Percentiles rank a stretch among this genome's conserved stretches.
Evolutionary conservation across 2,888 invertebrate genomes (phyloP).

Genomic region (Volucella zonaria): DNA sequence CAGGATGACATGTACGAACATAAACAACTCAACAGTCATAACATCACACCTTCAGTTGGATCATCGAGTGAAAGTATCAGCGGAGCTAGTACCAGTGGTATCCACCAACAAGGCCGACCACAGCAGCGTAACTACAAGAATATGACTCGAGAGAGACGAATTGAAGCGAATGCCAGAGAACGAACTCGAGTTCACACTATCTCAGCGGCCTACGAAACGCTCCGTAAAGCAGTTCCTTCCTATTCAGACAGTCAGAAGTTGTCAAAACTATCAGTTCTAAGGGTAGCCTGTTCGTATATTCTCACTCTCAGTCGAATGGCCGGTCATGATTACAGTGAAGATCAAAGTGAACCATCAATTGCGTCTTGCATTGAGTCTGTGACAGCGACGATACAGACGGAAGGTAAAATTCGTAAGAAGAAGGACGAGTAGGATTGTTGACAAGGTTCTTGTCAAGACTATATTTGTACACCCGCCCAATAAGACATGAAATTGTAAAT

Average conservation of each 20-base stretch:
- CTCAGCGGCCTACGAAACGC: conserved; percentile 96
- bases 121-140: conserved; percentile 96
- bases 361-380: conserved; percentile 92
- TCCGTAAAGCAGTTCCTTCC: conserved; percentile 92
- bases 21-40: conserved; percentile 60
- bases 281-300: conserved; percentile 97
- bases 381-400: conserved; percentile 95
- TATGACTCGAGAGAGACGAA: conserved; percentile 95
- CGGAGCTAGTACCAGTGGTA: conserved; percentile 63
- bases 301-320: conserved; percentile 91
- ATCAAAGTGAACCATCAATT: conserved; percentile 85
- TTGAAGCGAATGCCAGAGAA: conserved; percentile 97
- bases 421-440: conserved; percentile 86
- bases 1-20: conserved; percentile 62
- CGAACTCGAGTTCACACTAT: conserved; percentile 97
- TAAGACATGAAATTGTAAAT: conserved; percentile 32
- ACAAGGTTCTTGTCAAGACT: background rate
- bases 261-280: conserved; percentile 94
- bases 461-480: conserved; percentile 53
- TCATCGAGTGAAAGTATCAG: conserved; percentile 74
- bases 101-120: conserved; percentile 79
- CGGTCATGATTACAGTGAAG: conserved; percentile 87
- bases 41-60: conserved; percentile 65
- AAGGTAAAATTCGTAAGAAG: conserved; percentile 93
- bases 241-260: conserved; percentile 97